Percentiles rank a stretch among this genome's conserved stretches.
These are phyloP conservation scores for Phyllotreta striolata DNA, from an alignment of 2,888 invertebrate species.

Conservation along the genomic window DNA sequence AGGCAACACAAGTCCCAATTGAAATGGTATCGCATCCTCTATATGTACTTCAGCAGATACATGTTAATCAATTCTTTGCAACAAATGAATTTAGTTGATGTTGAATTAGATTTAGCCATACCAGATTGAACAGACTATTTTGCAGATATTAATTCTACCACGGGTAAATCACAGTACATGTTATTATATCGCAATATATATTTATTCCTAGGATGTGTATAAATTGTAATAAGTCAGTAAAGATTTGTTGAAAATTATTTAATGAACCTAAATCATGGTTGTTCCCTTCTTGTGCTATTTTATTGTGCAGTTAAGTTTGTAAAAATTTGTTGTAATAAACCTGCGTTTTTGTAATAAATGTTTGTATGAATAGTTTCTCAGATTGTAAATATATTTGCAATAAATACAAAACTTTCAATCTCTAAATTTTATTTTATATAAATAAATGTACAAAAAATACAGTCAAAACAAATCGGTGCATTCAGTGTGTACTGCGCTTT, in stretches of 20 bases:
- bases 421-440: slow-evolving; percentile 20
- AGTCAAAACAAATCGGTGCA: slow-evolving; percentile 21
- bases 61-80: slow-evolving; percentile 88
- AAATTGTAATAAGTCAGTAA: no score
- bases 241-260: no score
- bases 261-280: no score
- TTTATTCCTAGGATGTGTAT: no score
- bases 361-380: slow-evolving; percentile 5
- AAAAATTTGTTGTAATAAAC: no score
- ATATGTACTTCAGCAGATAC: slow-evolving; percentile 88
- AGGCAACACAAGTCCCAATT: slow-evolving; percentile 87
- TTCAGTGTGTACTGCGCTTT: slow-evolving; percentile 4
- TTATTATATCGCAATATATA: slow-evolving; percentile 23
- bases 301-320: no score
- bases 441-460: slow-evolving; percentile 24
- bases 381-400: neutral
- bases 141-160: slow-evolving; percentile 63
- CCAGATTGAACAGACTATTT: slow-evolving; percentile 61
- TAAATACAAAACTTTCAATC: slow-evolving; percentile 1
- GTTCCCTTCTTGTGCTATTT: no score
- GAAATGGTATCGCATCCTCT: slow-evolving; percentile 93
- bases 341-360: neutral
- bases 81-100: slow-evolving; percentile 76
- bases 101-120: slow-evolving; percentile 78
- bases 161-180: neutral